Evolutionary conservation across 2,113 vertebrate species (phyloP), one percentile per base, ranked within the genome.

Genomic region (Rhinolophus sinicus): DNA sequence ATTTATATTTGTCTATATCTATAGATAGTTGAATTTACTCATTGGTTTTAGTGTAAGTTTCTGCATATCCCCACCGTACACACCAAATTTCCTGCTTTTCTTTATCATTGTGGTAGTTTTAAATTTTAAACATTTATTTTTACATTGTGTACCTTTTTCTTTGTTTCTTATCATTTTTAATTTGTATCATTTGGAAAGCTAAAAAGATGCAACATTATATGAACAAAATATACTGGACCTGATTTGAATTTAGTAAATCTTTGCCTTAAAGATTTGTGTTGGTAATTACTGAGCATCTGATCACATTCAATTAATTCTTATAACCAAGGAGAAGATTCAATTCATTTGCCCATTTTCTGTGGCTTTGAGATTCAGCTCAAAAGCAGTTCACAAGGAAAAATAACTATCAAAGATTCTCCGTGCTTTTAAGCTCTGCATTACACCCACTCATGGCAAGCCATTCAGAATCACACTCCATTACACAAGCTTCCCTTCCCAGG

Each of bases 281-380:
- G 44, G n/a, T 94, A 91, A 97, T 92, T 73, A 81, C 69, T 95
- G 72, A 95, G 77, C 8, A 38, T 94, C 54, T 28, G 44, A 94
- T 89, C 33, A 95, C 15, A 94, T 4, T 47, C 30, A 96, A 86
- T 96, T 87, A 97, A 92, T 67, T 96, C 26, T 40, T 60, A 62
- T 19, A 82, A 12, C n/a, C 84, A 56, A 18, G 28, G 40, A 88
- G 50, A 90, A 78, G 8, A 15, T 78, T 60, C n/a, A 76, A 87
- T 86, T 86, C 56, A 93, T 97, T 65, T 96, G 16, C 50, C 88
- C 50, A 87, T 77, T 97, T 92, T 85, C 40, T 73, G 9, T 28
- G n/a, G 83, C 35, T 96, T 92, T 94, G n/a, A 30, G 40, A 90
- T 81, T 95, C 73, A 95, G 58, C 9, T 91, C 40, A 97, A 90